Evolutionary conservation across 1,140 invertebrate genomes (phyloP).

Genomic region (Sitodiplosis mosellana): DNA sequence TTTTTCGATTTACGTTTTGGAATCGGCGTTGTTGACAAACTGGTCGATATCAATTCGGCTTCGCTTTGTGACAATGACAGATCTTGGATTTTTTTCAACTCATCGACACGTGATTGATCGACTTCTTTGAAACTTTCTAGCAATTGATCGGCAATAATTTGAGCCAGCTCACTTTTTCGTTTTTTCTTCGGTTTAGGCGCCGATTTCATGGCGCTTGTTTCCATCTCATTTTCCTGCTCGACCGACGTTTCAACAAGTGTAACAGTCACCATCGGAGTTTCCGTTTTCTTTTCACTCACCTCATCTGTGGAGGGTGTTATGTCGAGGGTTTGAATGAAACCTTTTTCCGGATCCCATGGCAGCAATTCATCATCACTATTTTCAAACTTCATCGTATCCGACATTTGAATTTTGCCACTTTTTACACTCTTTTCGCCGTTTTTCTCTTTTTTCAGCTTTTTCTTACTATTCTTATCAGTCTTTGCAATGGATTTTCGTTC

Average conservation of each 20-base stretch:
- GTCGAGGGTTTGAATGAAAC: not conserved
- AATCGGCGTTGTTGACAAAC: not conserved
- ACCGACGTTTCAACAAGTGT: not conserved
- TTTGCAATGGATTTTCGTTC: not conserved
- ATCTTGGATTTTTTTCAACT: slow-evolving; percentile 22
- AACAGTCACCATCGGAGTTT: not conserved
- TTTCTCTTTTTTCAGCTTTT: not conserved
- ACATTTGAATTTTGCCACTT: not conserved
- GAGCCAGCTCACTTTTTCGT: slow-evolving; percentile 22
- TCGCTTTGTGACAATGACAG: slow-evolving; percentile 20
- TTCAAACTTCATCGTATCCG: not conserved
- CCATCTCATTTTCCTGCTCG: not conserved
- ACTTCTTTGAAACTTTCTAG: slow-evolving; percentile 23
- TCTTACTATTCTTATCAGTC: not conserved
- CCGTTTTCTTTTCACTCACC: not conserved
- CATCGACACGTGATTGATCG: slow-evolving; percentile 21
- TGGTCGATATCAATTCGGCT: not conserved
- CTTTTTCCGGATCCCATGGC: slow-evolving; percentile 1
- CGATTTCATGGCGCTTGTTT: not conserved
- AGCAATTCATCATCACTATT: not conserved
- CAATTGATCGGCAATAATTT: slow-evolving; percentile 23
- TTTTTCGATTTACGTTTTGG: not conserved
- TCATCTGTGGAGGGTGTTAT: not conserved
- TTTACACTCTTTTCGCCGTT: not conserved
- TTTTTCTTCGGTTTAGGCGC: not conserved